Conservation (phyloP, 2,797 vertebrate species). For the Labeo calbasu region DNA sequence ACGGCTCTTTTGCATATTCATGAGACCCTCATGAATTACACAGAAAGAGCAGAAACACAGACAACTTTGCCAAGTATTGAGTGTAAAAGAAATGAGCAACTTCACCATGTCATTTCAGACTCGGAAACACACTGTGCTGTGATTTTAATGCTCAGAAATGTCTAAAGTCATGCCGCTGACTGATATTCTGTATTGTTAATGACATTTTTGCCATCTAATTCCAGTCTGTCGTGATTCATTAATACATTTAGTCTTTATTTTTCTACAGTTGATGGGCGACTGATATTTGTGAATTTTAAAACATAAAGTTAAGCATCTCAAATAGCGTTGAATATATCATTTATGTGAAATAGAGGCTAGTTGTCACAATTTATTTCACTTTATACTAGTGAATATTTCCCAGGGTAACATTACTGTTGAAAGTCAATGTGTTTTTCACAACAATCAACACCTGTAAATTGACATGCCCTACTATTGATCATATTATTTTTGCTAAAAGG, state of each 20-base stretch:
- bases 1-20: slow-evolving; percentile 61
- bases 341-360: too few relatives aligned
- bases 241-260: neutral
- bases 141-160: neutral
- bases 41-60: slow-evolving; percentile 11
- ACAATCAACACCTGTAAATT: too few relatives aligned
- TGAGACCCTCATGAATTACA: slow-evolving; percentile 46
- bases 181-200: neutral
- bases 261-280: neutral
- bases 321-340: too few relatives aligned
- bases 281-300: too few relatives aligned
- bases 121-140: slow-evolving; percentile 10
- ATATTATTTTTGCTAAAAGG: too few relatives aligned
- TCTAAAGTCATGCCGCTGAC: neutral
- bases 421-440: too few relatives aligned
- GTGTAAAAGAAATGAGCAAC: slow-evolving; percentile 2
- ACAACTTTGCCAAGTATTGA: slow-evolving; percentile 13
- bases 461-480: too few relatives aligned
- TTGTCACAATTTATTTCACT: too few relatives aligned
- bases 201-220: neutral
- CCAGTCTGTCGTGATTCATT: neutral
- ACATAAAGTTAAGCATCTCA: too few relatives aligned
- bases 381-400: too few relatives aligned
- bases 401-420: too few relatives aligned
- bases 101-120: slow-evolving; percentile 3